These are phyloP conservation scores for Eupithecia dodoneata DNA, from an alignment of 2,888 invertebrate genomes.

Conservation along the genomic window DNA sequence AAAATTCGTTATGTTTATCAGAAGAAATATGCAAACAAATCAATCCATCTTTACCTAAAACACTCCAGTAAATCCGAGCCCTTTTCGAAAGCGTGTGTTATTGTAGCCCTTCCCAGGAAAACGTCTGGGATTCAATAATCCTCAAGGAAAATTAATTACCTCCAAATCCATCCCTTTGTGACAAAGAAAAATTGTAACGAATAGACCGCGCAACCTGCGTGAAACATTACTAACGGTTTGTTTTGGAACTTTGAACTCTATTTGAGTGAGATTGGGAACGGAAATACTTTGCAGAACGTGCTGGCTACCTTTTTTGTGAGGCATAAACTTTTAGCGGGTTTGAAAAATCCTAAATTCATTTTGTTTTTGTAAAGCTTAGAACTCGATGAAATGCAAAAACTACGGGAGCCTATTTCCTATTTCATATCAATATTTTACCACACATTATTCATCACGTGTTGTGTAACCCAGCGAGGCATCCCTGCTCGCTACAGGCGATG, in stretches of 20 bases:
- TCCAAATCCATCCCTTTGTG: conserved; percentile 77
- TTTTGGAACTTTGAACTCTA: conserved; percentile 43
- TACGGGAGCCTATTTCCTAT: not conserved
- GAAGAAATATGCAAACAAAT: not conserved
- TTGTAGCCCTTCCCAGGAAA: conserved; percentile 35
- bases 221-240: conserved; percentile 49
- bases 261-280: conserved; percentile 37
- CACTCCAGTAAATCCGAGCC: conserved; percentile 2
- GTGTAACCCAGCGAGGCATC: not conserved
- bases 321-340: conserved; percentile 34
- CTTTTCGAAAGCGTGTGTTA: conserved; percentile 7
- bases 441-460: too few species aligned
- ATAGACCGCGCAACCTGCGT: conserved; percentile 68
- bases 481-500: not conserved
- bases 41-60: not conserved
- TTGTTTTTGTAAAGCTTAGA: not conserved
- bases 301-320: conserved; percentile 44
- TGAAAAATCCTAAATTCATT: not conserved
- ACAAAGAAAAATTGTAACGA: conserved; percentile 82
- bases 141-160: conserved; percentile 74
- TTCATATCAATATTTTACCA: not conserved
- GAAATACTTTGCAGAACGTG: conserved; percentile 37
- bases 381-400: not conserved
- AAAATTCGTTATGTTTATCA: not conserved
- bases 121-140: conserved; percentile 63